Base-by-base conservation (phyloP, 2,888 invertebrate genomes). In the Ophion obscuratus region DNA sequence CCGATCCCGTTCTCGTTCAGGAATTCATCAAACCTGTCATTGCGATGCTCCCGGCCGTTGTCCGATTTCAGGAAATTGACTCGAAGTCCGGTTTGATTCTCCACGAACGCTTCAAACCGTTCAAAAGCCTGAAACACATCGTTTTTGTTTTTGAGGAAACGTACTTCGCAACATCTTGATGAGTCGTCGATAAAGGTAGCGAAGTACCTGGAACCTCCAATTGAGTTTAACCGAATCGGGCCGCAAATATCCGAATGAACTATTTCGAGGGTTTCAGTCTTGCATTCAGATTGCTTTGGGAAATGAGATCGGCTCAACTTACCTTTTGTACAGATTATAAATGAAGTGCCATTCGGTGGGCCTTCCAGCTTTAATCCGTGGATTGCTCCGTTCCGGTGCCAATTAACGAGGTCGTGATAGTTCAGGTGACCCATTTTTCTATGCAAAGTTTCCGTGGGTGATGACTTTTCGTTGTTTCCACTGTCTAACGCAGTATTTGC, bases 401-500 rank as follows among this genome's bases (percentile, higher is more conserved):
- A 44, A 20, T 68, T 68, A 2, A 11, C 20, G 10, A 68, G 44
- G 10, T 68, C 68, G 2, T 44, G n/a, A n/a, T 36, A 68, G 24
- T 68, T 68, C 3, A 68, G 20, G 11, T 68, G 68, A 10, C 68
- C 68, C 68, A 68, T 68, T 47, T 20, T 40, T 5, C 24, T 14
- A 5, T 67, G 68, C 68, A 47, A 68, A 44, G 31, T 40, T 20
- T 68, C 44, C 20, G 20, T 20, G 14, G 20, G 40, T 11, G 68
- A 44, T 10, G 11, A n/a, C n/a, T n/a, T 17, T 1, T 10, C 17
- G 6, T 67, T 17, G 2, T 6, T n/a, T 17, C 7, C 66, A 17
- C 9, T 36, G n/a, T 67, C 5, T 36, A 31, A 40, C 14, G 31
- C 40, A 5, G 40, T 10, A 9, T 67, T 40, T 9, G 31, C 40